Conservation (phyloP, 2,888 invertebrate genomes). For the Cosmia pyralina region DNA sequence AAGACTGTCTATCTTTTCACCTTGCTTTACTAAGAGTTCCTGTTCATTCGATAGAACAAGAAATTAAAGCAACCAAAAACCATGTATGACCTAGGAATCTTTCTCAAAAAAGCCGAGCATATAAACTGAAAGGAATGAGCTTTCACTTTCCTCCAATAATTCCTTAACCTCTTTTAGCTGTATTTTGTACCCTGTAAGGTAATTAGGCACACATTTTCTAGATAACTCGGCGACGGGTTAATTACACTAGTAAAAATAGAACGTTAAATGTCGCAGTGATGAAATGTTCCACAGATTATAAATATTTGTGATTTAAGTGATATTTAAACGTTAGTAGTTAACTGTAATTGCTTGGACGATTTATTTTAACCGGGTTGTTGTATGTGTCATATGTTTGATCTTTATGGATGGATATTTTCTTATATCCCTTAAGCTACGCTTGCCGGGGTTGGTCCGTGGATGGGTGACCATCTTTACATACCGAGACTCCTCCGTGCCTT, state of each 20-base stretch:
- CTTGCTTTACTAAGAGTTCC: background rate
- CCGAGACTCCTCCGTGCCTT: too few relatives aligned
- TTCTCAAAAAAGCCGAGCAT: background rate
- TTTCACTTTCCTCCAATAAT: constrained; percentile 33
- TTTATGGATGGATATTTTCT: constrained; percentile 4
- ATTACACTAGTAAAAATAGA: constrained; percentile 71
- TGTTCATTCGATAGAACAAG: background rate
- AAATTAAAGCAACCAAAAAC: background rate
- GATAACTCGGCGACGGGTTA: constrained; percentile 67
- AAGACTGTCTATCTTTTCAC: background rate
- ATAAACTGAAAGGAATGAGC: constrained; percentile 12
- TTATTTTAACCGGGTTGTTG: constrained; percentile 48
- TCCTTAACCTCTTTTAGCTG: constrained; percentile 38
- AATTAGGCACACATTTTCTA: constrained; percentile 65
- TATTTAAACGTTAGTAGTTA: constrained; percentile 60
- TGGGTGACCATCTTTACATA: too few relatives aligned
- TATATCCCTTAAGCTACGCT: background rate
- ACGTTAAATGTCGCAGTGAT: constrained; percentile 64
- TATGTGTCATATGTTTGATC: constrained; percentile 1
- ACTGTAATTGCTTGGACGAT: constrained; percentile 57
- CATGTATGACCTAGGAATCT: background rate
- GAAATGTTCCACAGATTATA: constrained; percentile 68
- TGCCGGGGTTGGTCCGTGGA: too few relatives aligned
- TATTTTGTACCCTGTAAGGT: constrained; percentile 48
- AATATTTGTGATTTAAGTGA: constrained; percentile 68